Evolutionary conservation across 2,113 vertebrate genomes (phyloP), one percentile per base, ranked within the genome.

Genomic region (Trematocara marginatum): DNA sequence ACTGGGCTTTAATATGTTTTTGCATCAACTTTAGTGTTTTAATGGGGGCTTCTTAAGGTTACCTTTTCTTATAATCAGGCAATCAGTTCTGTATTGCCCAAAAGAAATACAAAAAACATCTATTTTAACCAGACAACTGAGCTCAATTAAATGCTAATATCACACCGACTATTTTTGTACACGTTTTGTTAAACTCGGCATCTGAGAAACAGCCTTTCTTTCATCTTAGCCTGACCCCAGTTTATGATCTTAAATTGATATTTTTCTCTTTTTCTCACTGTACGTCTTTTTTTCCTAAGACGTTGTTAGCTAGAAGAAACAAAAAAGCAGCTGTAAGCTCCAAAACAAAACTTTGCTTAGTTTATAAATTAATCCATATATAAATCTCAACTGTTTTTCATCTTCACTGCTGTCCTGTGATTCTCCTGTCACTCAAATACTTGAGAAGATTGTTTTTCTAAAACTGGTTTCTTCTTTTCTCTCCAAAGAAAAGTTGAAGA

Each of bases 151-250:
- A 45, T 38, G 13, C 7, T 71, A 71, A 71, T 71, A 45, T 45
- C 38, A 15, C 12, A 45, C n/a, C 1, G 0, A 26, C 64, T 23
- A 69, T 0, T 69, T 69, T 42, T 0, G 4, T 45, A 71, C 12
- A 71, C 7, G 0, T 31, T 59, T 71, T 26, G n/a, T 71, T 71
- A 71, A 45, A 71, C 13, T 71, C 40, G 26, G 20, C 66, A 16
- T 0, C 66, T 71, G 20, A 71, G 0, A 71, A 71, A 71, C 40
- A 45, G 20, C 7, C 20, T 40, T 26, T 45, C 35, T 66, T 64
- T 64, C 35, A 66, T 66, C 35, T 69, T 4, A 69, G n/a, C n/a
- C n/a, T 23, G 35, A 42, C 6, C 64, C 64, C 11, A 42, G 23
- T 69, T 42, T 69, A 42, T 69, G 35, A 69, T 69, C 64, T 40